Percentiles rank a stretch among this genome's conserved stretches.
Conservation (phyloP, 2,113 vertebrate genomes). For the Gnathonemus longibarbis region DNA sequence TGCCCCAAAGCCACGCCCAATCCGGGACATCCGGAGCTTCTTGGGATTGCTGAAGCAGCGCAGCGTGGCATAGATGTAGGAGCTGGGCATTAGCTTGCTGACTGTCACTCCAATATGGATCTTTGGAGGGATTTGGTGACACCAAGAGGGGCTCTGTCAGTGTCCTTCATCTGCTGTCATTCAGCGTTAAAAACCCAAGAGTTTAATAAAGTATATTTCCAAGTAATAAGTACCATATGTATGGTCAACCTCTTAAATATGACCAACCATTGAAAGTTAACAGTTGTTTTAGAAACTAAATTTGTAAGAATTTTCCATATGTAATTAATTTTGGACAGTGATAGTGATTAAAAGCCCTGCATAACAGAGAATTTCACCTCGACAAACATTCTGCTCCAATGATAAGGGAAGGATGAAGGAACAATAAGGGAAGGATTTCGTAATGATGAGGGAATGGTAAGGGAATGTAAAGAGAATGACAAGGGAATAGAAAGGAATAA, state of each 20-base stretch:
- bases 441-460: no score
- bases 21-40: not conserved
- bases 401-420: no score
- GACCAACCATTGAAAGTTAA: not conserved
- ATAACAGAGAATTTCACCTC: not conserved
- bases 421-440: no score
- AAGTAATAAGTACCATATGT: not conserved
- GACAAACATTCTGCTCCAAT: no score
- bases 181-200: not conserved
- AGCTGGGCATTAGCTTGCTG: not conserved
- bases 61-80: not conserved
- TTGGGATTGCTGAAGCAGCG: not conserved
- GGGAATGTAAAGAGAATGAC: no score
- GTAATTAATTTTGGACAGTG: not conserved
- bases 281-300: not conserved
- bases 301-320: not conserved
- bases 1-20: not conserved
- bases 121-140: not conserved
- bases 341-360: not conserved
- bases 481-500: no score
- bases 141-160: not conserved
- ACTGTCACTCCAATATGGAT: not conserved
- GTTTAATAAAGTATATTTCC: not conserved
- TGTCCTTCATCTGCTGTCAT: not conserved
- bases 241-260: not conserved